Base-by-base conservation (phyloP, 35 echinoderm and acorn worm species). In the Patiria miniata region DNA sequence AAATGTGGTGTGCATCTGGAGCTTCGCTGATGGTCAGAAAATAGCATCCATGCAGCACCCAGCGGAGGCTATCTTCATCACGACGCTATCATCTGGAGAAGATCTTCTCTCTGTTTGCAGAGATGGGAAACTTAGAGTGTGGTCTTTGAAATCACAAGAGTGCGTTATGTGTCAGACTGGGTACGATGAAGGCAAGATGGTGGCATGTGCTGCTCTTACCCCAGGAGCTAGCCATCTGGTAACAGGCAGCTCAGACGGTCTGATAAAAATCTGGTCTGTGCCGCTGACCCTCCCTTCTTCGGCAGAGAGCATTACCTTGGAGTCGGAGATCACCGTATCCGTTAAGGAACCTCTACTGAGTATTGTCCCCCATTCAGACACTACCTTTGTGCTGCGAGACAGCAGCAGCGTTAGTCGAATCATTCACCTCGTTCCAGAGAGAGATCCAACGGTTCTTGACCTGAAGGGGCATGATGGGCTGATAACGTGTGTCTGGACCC, bases 1-100 rank as follows among this genome's bases (percentile, higher is more conserved):
- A 6, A 83, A 68, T 1, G 38, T 87, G 40, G 80, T 90, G 33
- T 83, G 68, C 50, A 40, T 91, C 3, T 94, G 93, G 93, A 85
- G 78, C 61, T 37, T 82, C 3, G 51, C 39, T 5, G 79, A 77
- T 52, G 93, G 88, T 2, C 39, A 44, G 37, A 69, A 53, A 51
- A 33, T 23, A 10, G 19, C 18, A 16, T 86, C 26, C 29, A 40
- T 94, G 78, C 78, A 94, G 22, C 78, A 87, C 38, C 15, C 88
- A 2, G 78, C 26, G 7, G 33, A 50, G 12, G 65, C 56, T 18
- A 81, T 51, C 36, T 83, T 83, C 38, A 50, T 86, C 40, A 38
- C 87, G 2, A 85, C 47, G 29, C 39, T 79, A 21, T 40, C 68
- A 55, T 7, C 51, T 2, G 7, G 21, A 36, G 33, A 42, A 0